These are phyloP conservation scores for Pseudomyrmex cubaensis DNA, from an alignment of 1,140 invertebrate species.

Conservation along the genomic window DNA sequence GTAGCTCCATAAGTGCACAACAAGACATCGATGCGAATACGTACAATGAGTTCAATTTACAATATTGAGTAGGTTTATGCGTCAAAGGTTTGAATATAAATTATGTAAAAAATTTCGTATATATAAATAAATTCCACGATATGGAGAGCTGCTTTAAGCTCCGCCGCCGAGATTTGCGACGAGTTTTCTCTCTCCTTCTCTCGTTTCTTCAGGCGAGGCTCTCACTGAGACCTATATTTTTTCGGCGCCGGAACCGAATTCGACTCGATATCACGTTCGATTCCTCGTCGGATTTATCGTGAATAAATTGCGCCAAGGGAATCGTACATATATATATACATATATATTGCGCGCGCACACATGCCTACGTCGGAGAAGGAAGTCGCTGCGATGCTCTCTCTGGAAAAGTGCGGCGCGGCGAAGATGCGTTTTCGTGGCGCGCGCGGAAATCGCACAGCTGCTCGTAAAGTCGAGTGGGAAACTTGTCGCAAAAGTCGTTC, in stretches of 20 bases:
- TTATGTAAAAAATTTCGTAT: not conserved
- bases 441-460: conserved; percentile 38
- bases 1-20: not conserved
- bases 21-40: no score
- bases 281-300: conserved; percentile 51
- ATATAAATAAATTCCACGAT: not conserved
- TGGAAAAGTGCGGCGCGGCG: conserved; percentile 3
- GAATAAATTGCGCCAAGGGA: conserved; percentile 36
- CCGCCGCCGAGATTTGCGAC: not conserved
- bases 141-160: not conserved
- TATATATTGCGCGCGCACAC: not conserved
- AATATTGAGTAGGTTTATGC: no score
- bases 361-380: not conserved
- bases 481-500: conserved; percentile 65
- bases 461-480: conserved; percentile 52
- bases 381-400: conserved; percentile 7
- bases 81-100: no score
- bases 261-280: conserved; percentile 44
- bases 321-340: not conserved
- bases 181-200: not conserved
- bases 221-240: conserved; percentile 38
- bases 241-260: conserved; percentile 23
- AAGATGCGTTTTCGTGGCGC: conserved; percentile 24
- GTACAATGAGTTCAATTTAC: no score
- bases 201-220: conserved; percentile 18